These are phyloP conservation scores for Scolanthus callimorphus DNA, from an alignment of 92 coral and sea anemone species.

Conservation along the genomic window DNA sequence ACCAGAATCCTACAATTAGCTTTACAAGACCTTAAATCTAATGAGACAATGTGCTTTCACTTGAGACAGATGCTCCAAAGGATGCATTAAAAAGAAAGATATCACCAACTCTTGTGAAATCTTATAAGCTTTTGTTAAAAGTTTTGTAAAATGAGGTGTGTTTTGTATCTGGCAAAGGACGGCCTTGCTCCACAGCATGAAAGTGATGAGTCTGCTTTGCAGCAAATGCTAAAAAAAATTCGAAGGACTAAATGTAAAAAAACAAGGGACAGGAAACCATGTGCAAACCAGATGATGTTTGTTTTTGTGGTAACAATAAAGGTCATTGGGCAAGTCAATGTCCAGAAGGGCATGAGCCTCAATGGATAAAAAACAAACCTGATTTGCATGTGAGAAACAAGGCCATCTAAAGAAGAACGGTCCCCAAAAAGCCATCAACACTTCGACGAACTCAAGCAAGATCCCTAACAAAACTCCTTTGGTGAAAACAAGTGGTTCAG, in stretches of 20 bases:
- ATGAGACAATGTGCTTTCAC: conserved; percentile 13
- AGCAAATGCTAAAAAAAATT: conserved; percentile 38
- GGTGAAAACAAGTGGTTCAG: not conserved
- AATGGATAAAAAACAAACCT: conserved; percentile 26
- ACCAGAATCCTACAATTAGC: too few species aligned
- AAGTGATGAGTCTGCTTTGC: too few species aligned
- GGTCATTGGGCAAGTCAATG: conserved; percentile 42
- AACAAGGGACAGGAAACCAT: not conserved
- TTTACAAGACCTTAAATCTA: too few species aligned
- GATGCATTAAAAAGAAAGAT: too few species aligned
- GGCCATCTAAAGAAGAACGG: conserved; percentile 39
- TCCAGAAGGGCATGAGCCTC: conserved; percentile 30
- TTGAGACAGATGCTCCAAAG: conserved; percentile 14
- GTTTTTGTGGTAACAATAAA: conserved; percentile 22
- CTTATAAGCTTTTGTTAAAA: conserved; percentile 24
- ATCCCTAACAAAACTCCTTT: not conserved
- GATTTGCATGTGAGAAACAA: conserved; percentile 24
- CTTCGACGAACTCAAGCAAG: not conserved
- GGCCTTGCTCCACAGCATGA: too few species aligned
- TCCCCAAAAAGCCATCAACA: too few species aligned
- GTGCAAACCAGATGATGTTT: conserved; percentile 2
- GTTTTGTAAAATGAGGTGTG: too few species aligned
- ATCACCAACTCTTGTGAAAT: conserved; percentile 15
- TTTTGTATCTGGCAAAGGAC: too few species aligned
- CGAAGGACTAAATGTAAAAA: not conserved